phyloP scores from a whole-genome alignment of 2,113 vertebrate genomes.

The Callospermophilus lateralis region DNA sequence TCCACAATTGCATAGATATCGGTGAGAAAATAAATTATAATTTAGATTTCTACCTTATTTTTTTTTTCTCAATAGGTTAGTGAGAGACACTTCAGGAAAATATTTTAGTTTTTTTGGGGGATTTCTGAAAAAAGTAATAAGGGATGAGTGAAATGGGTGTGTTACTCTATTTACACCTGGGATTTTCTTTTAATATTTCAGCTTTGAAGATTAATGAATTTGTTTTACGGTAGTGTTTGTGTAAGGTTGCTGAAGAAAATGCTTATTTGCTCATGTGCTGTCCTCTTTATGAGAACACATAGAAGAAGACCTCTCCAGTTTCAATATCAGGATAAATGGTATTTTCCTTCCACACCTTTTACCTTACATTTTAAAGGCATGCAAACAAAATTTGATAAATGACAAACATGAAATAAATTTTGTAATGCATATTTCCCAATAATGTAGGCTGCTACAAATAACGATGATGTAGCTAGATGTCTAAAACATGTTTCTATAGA shows the following conservation, averaged over 20 bases:
- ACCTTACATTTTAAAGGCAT: not conserved
- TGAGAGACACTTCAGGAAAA: not conserved
- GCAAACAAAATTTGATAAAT: conserved; percentile 46
- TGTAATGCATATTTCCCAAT: not conserved
- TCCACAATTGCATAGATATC: too few relatives aligned
- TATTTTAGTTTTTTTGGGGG: not conserved
- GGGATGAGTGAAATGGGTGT: not conserved
- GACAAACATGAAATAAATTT: conserved; percentile 2
- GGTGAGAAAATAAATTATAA: not conserved
- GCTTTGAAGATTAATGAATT: not conserved
- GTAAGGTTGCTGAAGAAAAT: not conserved
- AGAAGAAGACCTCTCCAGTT: not conserved
- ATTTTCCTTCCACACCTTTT: not conserved
- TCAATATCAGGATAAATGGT: not conserved
- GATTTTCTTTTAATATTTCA: not conserved
- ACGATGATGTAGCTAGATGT: not conserved
- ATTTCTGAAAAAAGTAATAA: not conserved
- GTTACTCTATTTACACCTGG: not conserved
- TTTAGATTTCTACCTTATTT: not conserved
- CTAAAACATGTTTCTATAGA: too few relatives aligned
- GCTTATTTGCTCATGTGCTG: not conserved
- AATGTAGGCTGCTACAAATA: not conserved
- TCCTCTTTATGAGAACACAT: not conserved
- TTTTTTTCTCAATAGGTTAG: not conserved
- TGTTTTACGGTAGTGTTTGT: not conserved